Percentiles rank a stretch among this genome's conserved stretches.
phyloP scores from a whole-genome alignment of 2,113 vertebrate species.

The Furnarius figulus region DNA sequence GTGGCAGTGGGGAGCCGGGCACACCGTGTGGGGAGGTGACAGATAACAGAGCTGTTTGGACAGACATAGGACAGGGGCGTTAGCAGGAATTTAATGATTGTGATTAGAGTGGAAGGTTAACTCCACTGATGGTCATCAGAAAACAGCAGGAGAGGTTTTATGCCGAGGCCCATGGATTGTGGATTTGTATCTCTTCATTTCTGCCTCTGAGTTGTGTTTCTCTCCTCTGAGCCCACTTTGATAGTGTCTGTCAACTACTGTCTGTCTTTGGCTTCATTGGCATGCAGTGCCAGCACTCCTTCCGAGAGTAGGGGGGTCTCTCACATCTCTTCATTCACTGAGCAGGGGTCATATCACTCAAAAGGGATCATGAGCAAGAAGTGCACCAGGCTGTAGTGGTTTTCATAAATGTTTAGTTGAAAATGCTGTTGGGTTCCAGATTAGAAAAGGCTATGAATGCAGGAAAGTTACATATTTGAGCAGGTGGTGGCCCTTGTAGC shows the following conservation, averaged over 20 bases:
- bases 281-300: rapidly evolving
- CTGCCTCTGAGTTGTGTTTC: not conserved
- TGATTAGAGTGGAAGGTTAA: constrained; percentile 53
- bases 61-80: not conserved
- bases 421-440: not conserved
- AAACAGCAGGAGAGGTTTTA: not conserved
- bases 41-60: constrained; percentile 53
- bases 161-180: rapidly evolving
- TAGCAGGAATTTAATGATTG: constrained; percentile 45
- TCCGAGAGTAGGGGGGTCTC: not conserved
- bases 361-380: not conserved
- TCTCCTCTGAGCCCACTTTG: not conserved
- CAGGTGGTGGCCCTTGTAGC: not conserved
- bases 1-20: not conserved
- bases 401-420: not conserved
- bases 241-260: not conserved
- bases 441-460: not conserved
- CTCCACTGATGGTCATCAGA: not conserved
- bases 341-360: rapidly evolving
- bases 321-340: not conserved
- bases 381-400: not conserved
- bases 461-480: not conserved
- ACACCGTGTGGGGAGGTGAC: constrained; percentile 14
- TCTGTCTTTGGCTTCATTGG: not conserved
- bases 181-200: not conserved